Percentiles rank a stretch among this genome's conserved stretches.
phyloP scores from a whole-genome alignment of 2,888 invertebrate genomes.

The Ectemnius lituratus region DNA sequence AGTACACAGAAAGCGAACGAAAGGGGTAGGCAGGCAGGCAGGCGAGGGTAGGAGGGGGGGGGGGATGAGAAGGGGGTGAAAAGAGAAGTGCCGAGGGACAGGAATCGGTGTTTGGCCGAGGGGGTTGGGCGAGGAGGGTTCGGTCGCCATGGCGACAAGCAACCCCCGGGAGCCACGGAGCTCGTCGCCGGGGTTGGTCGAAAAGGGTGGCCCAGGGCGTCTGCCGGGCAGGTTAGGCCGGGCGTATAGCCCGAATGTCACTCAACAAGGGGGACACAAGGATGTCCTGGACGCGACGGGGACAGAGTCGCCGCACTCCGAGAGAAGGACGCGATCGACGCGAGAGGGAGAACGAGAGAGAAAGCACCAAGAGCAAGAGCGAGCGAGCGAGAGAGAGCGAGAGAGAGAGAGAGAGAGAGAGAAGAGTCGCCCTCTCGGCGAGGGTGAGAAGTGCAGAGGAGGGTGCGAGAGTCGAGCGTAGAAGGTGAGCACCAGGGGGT shows the following conservation, averaged over 20 bases:
- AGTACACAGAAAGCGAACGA: slow-evolving; percentile 16
- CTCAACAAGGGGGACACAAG: slow-evolving; percentile 74
- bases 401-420: slow-evolving; percentile 15
- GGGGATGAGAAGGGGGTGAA: not conserved
- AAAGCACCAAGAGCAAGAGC: not conserved
- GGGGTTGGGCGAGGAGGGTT: slow-evolving; percentile 71
- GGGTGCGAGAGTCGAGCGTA: slow-evolving; percentile 4
- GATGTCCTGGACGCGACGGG: slow-evolving; percentile 63
- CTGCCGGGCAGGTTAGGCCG: slow-evolving; percentile 73
- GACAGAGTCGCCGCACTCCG: slow-evolving; percentile 13
- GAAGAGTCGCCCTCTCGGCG: slow-evolving; percentile 5
- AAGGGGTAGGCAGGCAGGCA: slow-evolving; percentile 12
- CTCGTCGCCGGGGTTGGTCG: slow-evolving; percentile 74
- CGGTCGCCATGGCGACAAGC: slow-evolving; percentile 77
- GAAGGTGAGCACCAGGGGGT: slow-evolving; percentile 20
- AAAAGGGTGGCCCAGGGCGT: slow-evolving; percentile 75
- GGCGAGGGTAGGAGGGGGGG: not conserved
- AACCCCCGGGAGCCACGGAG: slow-evolving; percentile 75
- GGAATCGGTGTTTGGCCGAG: slow-evolving; percentile 62
- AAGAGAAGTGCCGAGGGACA: slow-evolving; percentile 54
- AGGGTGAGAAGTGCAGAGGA: slow-evolving; percentile 12
- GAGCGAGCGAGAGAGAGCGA: slow-evolving; percentile 1
- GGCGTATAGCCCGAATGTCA: slow-evolving; percentile 72
- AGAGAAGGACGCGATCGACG: no score
- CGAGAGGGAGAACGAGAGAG: not conserved